These are phyloP conservation scores for Cataglyphis hispanica DNA, from an alignment of 1,140 invertebrate species.

Conservation along the genomic window DNA sequence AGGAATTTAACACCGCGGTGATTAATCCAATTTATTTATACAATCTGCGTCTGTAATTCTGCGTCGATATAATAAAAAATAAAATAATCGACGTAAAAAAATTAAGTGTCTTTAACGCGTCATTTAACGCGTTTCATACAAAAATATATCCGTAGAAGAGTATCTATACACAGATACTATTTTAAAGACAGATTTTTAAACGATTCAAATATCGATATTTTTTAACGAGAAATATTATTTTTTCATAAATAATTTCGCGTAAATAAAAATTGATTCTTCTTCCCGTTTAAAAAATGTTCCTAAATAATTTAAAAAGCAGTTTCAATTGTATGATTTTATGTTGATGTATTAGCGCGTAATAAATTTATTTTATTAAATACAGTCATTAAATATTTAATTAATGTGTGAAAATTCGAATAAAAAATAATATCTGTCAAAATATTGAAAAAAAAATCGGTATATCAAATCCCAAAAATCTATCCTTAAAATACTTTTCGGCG, in stretches of 20 bases:
- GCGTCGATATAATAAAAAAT: not conserved
- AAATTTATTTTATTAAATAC: not conserved
- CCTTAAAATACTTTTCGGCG: not conserved
- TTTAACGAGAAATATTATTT: not conserved
- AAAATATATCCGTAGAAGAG: not conserved
- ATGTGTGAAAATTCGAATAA: not conserved
- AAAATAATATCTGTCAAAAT: too few species aligned
- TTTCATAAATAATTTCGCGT: too few species aligned
- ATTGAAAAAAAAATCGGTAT: too few species aligned
- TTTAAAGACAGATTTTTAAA: not conserved
- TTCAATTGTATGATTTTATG: not conserved
- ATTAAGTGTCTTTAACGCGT: not conserved
- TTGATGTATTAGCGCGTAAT: not conserved
- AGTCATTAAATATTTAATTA: not conserved
- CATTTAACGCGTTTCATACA: not conserved
- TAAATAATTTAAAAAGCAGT: not conserved
- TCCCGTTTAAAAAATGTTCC: not conserved
- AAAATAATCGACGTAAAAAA: constrained; percentile 11
- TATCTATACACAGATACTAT: constrained; percentile 14
- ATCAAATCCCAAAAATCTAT: not conserved
- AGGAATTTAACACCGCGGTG: not conserved
- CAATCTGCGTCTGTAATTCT: not conserved
- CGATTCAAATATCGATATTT: not conserved
- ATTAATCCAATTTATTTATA: constrained; percentile 18
- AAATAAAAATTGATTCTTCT: not conserved